These are phyloP conservation scores for Spicauda simplicius DNA, from an alignment of 2,888 invertebrate genomes.

Conservation along the genomic window DNA sequence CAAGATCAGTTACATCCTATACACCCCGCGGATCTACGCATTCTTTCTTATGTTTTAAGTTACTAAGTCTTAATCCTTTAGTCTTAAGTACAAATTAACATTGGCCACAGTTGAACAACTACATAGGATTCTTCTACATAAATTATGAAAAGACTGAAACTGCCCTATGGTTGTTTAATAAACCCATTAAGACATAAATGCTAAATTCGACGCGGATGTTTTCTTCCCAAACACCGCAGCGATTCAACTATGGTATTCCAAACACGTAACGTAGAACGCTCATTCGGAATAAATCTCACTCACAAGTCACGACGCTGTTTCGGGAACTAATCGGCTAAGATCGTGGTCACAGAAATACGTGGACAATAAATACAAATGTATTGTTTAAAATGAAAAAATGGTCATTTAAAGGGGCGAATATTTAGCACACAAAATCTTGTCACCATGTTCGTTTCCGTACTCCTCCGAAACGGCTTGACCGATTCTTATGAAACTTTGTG, in stretches of 20 bases:
- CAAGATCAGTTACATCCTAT: too few relatives aligned
- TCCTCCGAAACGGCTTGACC: too few relatives aligned
- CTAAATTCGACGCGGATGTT: slow-evolving; percentile 24
- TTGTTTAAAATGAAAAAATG: neutral
- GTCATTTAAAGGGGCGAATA: neutral
- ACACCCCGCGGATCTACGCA: too few relatives aligned
- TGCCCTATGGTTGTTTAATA: neutral
- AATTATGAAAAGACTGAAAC: too few relatives aligned
- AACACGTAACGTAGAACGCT: slow-evolving; percentile 30
- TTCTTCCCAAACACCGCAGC: slow-evolving; percentile 31
- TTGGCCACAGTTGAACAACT: too few relatives aligned
- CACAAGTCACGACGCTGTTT: slow-evolving; percentile 12
- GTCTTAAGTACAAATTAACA: too few relatives aligned
- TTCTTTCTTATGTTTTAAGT: too few relatives aligned
- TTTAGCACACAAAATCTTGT: too few relatives aligned
- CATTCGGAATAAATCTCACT: slow-evolving; percentile 35
- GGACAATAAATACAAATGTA: neutral
- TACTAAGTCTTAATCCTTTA: too few relatives aligned
- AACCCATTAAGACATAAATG: slow-evolving; percentile 4
- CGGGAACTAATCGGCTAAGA: slow-evolving; percentile 30
- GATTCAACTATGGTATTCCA: slow-evolving; percentile 23
- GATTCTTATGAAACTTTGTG: too few relatives aligned
- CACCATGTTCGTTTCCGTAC: too few relatives aligned
- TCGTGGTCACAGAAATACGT: slow-evolving; percentile 2
- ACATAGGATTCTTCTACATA: too few relatives aligned